Conservation (phyloP, 2,888 invertebrate genomes). For the Drosophila affinis region DNA sequence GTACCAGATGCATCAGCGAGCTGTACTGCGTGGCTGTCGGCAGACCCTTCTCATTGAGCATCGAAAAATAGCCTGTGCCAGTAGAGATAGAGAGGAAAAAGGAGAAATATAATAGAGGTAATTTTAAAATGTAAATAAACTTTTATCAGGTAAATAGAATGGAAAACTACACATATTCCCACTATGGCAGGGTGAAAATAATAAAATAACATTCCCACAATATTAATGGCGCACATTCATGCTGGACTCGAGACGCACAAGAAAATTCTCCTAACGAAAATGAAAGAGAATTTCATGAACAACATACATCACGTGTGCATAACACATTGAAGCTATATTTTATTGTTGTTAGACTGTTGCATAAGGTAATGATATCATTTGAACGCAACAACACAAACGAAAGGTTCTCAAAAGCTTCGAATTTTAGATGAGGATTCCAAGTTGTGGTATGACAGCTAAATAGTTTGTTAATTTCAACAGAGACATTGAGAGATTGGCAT, state of each 20-base stretch:
- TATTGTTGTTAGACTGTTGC: background rate
- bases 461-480: background rate
- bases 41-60: slow-evolving; percentile 88
- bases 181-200: too few relatives aligned
- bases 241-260: too few relatives aligned
- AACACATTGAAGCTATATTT: background rate
- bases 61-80: slow-evolving; percentile 88
- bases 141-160: background rate
- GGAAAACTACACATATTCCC: background rate
- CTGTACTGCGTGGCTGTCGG: slow-evolving; percentile 87
- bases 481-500: too few relatives aligned
- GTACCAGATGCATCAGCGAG: slow-evolving; percentile 87
- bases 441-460: background rate
- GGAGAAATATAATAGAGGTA: background rate
- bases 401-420: too few relatives aligned
- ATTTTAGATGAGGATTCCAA: background rate
- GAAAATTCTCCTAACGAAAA: too few relatives aligned
- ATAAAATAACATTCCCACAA: too few relatives aligned
- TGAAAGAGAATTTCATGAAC: background rate
- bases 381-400: too few relatives aligned
- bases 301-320: background rate
- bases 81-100: slow-evolving; percentile 27
- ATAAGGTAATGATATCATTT: background rate
- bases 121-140: background rate
- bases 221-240: too few relatives aligned